A percentile compares a stretch with the other conserved stretches of the same genome.
phyloP scores from a whole-genome alignment of 1,140 invertebrate species.

The Bombus turneri region DNA sequence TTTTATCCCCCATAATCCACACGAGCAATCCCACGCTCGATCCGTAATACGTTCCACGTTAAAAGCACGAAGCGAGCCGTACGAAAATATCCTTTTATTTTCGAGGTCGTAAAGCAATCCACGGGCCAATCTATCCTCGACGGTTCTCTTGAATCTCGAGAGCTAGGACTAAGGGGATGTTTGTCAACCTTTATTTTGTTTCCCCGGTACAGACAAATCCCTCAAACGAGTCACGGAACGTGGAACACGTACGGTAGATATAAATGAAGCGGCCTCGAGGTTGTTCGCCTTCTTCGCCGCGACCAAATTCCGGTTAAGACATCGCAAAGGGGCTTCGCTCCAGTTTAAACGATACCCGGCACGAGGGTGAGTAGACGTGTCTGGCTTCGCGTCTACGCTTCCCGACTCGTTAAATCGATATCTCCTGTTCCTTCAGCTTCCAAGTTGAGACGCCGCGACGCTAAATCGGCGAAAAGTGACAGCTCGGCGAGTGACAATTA shows the following conservation, averaged over 20 bases:
- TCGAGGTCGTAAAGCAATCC: slow-evolving; percentile 20
- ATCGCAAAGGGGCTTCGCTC: slow-evolving; percentile 36
- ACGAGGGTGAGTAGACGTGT: slow-evolving; percentile 33
- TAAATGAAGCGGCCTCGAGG: slow-evolving; percentile 35
- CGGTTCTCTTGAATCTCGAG: not conserved
- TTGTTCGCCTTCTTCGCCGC: slow-evolving; percentile 15
- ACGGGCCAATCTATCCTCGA: not conserved
- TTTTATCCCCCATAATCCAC: not conserved
- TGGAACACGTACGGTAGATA: slow-evolving; percentile 30
- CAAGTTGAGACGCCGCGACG: not conserved
- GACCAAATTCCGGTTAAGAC: slow-evolving; percentile 50
- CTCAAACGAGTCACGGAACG: slow-evolving; percentile 2
- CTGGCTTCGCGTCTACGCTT: slow-evolving; percentile 42
- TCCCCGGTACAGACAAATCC: slow-evolving; percentile 19
- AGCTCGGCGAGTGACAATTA: slow-evolving; percentile 1
- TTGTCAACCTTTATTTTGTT: slow-evolving; percentile 42
- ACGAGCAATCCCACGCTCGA: too few relatives aligned
- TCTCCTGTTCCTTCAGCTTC: not conserved
- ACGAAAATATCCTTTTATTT: slow-evolving; percentile 6
- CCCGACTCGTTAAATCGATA: slow-evolving; percentile 40
- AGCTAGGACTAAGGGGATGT: not conserved
- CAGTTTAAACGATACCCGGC: slow-evolving; percentile 41
- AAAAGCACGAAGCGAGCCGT: not conserved
- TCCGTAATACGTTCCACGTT: not conserved
- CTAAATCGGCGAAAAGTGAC: slow-evolving; percentile 7